Evolutionary conservation across 2,888 invertebrate genomes (phyloP), one percentile per base, ranked within the genome.

Genomic region (Dasysyrphus albostriatus): DNA sequence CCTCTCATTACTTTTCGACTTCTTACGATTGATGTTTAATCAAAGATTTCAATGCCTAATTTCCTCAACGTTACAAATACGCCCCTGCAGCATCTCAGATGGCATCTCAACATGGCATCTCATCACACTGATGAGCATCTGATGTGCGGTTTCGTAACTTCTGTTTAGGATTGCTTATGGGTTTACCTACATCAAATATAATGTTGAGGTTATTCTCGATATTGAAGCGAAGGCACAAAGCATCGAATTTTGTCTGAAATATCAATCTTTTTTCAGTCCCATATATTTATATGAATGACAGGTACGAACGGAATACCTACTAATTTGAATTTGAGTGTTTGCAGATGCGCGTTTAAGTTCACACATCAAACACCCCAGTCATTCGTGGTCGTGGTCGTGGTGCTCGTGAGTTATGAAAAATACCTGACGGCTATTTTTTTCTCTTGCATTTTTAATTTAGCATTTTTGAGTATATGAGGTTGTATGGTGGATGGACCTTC

Each of bases 251-350:
- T 51, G 24, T 76, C 58, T 72, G 51, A 69, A 82, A 74, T 73
- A 81, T 59, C 72, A 77, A 81, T 37, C 58, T 49, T 69, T 67
- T 69, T 67, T 69, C 67, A 73, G 76, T 59, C 56, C 29, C 29
- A n/a, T n/a, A n/a, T n/a, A 42, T 42, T 3, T 9, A 14, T 8
- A n/a, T 49, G 49, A 14, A 42, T 74, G 83, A 42, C 69, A 42
- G 67, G 42, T 73, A 24, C 24, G 5, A 6, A 37, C 12, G 10
- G 6, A 7, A 6, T 59, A 61, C 24, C 59, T 37, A 69, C 77
- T 74, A 85, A 85, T 85, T 82, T 85, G 77, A 85, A 82, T 77
- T 82, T 85, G 82, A 78, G 74, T 74, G 74, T 73, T 77, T 82
- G 59, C 73, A 81, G 80, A 80, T 80, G 80, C 56, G 70, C 70